Percentiles rank a stretch among this genome's conserved stretches.
Conservation (phyloP, 2,113 vertebrate species). For the Kryptolebias marmoratus region DNA sequence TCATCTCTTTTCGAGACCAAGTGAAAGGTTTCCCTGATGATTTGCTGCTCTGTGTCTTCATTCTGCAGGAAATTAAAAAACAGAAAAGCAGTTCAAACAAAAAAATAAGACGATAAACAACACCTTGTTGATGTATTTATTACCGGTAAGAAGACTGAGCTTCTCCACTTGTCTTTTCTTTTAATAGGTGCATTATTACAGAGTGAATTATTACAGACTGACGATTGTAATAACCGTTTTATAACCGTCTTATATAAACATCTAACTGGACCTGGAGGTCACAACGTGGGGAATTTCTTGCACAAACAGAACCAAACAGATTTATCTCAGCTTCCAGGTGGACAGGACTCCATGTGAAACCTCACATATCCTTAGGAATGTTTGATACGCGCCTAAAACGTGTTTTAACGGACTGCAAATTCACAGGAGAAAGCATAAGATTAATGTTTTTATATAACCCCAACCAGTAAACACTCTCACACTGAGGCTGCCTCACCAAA, state of each 20-base stretch:
- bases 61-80: constrained; percentile 76
- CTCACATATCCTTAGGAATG: background rate
- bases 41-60: constrained; percentile 98
- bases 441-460: background rate
- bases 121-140: constrained; percentile 1
- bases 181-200: too few species aligned
- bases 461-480: background rate
- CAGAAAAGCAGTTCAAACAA: constrained; percentile 12
- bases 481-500: constrained; percentile 9
- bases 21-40: constrained; percentile 99
- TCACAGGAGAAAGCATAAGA: too few species aligned
- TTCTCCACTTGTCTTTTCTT: too few species aligned
- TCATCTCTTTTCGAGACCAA: constrained; percentile 98
- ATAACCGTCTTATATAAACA: background rate
- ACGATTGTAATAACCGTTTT: background rate
- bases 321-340: background rate
- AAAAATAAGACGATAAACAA: constrained; percentile 11
- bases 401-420: too few species aligned
- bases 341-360: too few species aligned
- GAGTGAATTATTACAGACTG: too few species aligned
- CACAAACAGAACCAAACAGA: background rate
- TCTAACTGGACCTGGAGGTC: background rate
- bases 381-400: background rate
- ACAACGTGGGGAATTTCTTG: background rate
- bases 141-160: background rate